A percentile compares a stretch with the other conserved stretches of the same genome.
These are phyloP conservation scores for Kryptolebias marmoratus DNA, from an alignment of 2,113 vertebrate species.

Conservation along the genomic window DNA sequence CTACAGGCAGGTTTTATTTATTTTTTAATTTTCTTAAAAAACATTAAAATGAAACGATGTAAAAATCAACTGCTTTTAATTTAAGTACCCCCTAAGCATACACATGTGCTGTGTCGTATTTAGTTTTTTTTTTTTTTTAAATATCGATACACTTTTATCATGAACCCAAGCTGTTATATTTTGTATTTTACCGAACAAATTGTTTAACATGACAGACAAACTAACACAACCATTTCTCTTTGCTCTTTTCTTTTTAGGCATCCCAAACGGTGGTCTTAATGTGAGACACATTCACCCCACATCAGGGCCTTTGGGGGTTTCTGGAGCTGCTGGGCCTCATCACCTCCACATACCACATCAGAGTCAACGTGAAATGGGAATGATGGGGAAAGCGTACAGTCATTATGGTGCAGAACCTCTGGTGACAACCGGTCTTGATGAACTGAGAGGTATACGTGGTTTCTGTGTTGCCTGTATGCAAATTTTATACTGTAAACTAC, in stretches of 20 bases:
- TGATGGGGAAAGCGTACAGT: conserved; percentile 73
- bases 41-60: background rate
- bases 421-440: conserved; percentile 72
- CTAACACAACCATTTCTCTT: background rate
- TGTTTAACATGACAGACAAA: background rate
- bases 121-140: background rate
- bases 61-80: background rate
- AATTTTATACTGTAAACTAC: background rate
- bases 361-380: conserved; percentile 70
- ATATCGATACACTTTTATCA: no score
- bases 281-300: conserved; percentile 68
- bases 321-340: conserved; percentile 64
- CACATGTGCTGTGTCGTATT: background rate
- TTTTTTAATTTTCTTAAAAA: background rate
- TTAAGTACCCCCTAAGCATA: no score
- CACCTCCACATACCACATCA: conserved; percentile 69
- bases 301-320: conserved; percentile 66
- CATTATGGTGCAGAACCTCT: conserved; percentile 73
- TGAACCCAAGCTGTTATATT: no score
- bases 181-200: background rate
- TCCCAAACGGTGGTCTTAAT: conserved; percentile 57
- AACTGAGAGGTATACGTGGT: conserved; percentile 77
- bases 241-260: conserved; percentile 19
- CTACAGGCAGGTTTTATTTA: conserved; percentile 48
- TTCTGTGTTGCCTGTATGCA: background rate